A percentile compares a stretch with the other conserved stretches of the same genome.
These are phyloP conservation scores for Monoplex corrugatus DNA, from an alignment of 2,888 invertebrate species.

Conservation along the genomic window DNA sequence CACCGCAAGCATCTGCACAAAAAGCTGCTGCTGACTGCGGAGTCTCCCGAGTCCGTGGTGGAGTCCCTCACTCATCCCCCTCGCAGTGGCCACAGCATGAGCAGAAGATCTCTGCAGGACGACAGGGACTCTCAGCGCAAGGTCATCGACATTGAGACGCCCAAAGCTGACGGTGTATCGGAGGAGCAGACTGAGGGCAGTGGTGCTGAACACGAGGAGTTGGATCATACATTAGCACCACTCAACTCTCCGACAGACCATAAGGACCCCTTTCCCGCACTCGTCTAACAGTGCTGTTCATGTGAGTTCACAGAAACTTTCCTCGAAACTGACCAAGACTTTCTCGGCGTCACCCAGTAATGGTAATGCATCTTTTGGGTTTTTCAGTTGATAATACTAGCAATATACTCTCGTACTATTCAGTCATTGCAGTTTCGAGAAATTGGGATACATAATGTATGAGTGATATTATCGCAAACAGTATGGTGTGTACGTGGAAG, in stretches of 20 bases:
- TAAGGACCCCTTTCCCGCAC: slow-evolving; percentile 30
- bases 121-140: slow-evolving; percentile 40
- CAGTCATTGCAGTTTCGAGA: no score
- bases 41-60: slow-evolving; percentile 37
- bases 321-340: no score
- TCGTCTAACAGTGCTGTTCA: no score
- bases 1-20: slow-evolving; percentile 51
- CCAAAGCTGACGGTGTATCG: slow-evolving; percentile 1
- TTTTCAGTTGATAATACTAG: no score
- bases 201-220: slow-evolving; percentile 10
- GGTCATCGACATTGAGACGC: slow-evolving; percentile 45
- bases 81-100: slow-evolving; percentile 19
- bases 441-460: no score
- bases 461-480: no score
- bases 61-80: slow-evolving; percentile 6
- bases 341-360: no score
- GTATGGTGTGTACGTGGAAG: no score
- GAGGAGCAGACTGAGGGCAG: slow-evolving; percentile 14
- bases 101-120: neutral
- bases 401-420: no score
- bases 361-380: no score
- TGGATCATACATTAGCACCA: slow-evolving; percentile 19
- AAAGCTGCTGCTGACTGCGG: slow-evolving; percentile 35
- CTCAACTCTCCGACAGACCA: slow-evolving; percentile 44
- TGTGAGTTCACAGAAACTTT: no score